These are phyloP conservation scores for Drosophila eugracilis DNA, from an alignment of 1,140 invertebrate genomes.

Conservation along the genomic window DNA sequence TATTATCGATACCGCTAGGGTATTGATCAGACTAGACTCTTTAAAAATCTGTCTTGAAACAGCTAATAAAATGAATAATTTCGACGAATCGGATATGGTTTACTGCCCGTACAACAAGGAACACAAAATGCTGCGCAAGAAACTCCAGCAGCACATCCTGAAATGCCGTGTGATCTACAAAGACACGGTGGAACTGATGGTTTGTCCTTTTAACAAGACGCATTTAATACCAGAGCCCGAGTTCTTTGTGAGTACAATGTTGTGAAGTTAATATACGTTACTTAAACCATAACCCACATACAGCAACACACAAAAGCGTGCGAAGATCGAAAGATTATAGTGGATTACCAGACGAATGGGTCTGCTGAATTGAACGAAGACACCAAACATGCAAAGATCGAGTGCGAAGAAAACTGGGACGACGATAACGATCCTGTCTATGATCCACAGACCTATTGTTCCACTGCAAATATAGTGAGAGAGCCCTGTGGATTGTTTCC, in stretches of 20 bases:
- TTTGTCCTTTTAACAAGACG: slow-evolving; percentile 65
- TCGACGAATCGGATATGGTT: slow-evolving; percentile 57
- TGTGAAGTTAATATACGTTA: not conserved
- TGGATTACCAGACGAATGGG: slow-evolving; percentile 54
- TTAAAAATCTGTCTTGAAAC: not conserved
- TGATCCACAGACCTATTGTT: slow-evolving; percentile 58
- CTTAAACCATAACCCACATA: too few relatives aligned
- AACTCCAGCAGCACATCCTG: slow-evolving; percentile 61
- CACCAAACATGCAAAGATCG: slow-evolving; percentile 57
- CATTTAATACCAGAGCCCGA: slow-evolving; percentile 65
- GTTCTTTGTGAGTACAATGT: slow-evolving; percentile 49
- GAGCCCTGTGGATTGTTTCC: slow-evolving; percentile 59
- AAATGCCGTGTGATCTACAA: slow-evolving; percentile 64
- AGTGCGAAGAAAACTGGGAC: slow-evolving; percentile 71
- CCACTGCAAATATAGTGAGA: slow-evolving; percentile 54
- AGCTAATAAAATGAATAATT: slow-evolving; percentile 1
- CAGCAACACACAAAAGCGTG: slow-evolving; percentile 62
- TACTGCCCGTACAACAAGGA: slow-evolving; percentile 67
- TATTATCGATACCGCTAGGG: too few relatives aligned
- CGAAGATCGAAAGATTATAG: slow-evolving; percentile 67
- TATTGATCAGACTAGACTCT: too few relatives aligned
- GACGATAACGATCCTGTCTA: slow-evolving; percentile 53
- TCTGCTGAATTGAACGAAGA: slow-evolving; percentile 44
- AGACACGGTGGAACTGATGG: slow-evolving; percentile 58
- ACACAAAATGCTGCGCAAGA: slow-evolving; percentile 69